Evolutionary conservation across 2,888 invertebrate species (phyloP), one percentile per base, ranked within the genome.

Genomic region (Drosophila yooni): DNA sequence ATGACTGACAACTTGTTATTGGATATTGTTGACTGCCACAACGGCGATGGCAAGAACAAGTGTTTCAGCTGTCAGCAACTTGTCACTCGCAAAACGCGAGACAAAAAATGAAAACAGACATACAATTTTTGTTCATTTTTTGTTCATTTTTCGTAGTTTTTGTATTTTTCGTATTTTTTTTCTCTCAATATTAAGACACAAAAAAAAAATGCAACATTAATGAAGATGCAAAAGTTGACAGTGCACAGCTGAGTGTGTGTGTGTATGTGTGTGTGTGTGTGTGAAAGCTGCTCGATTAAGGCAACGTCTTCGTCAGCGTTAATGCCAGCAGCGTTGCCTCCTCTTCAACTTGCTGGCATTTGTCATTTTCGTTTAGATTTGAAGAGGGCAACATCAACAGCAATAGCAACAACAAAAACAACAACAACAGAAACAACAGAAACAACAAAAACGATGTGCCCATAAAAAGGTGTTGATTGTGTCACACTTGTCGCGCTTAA

Each of bases 221-320:
- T 88, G 79, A 91, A 89, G 89, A 91, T 86, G 91, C 90, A 75
- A 89, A 90, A 80, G 89, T 80, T 76, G 87, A 90, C 90, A 90
- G 83, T 63, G 52, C 58, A 65, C 85, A 87, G 68, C 73, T 65
- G 68, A 46, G 29, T 53, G 27, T 64, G 48, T 65, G 50, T 56
- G 51, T 34, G 5, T 56, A 51, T 52, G 46, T 64, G 60, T 64
- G 43, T 46, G 36, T 52, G n/a, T 51, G 58, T 52, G 62, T 74
- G 54, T 65, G 77, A 74, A 81, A 78, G 78, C 78, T 78, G 76
- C 70, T 80, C 53, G 67, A 89, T 85, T 85, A 85, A 89, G 77
- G 80, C 77, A 76, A 89, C 79, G 76, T 78, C 77, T 75, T 71
- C 72, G 76, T 77, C 66, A 66, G 62, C 68, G 40, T 74, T 71